Base-by-base conservation (phyloP, 2,797 vertebrate genomes). In the Holocentrus rufus region DNA sequence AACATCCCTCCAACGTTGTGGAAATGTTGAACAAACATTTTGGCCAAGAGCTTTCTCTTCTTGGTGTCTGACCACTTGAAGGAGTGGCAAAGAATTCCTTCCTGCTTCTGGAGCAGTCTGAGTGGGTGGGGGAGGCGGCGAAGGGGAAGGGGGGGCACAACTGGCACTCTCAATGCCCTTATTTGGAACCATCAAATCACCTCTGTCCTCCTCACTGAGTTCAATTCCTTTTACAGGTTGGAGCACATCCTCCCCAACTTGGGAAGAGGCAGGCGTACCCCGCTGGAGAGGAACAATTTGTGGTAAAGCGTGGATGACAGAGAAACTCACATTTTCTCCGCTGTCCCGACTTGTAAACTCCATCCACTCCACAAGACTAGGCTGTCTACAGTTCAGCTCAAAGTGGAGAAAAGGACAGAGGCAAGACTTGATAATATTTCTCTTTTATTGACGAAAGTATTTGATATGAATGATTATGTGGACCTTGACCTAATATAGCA, bases 221-320 rank as follows among this genome's bases (percentile, higher is more conserved):
- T 88, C 90, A 92, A 91, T 90, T 93, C 92, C 91, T 93, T 93
- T 92, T 92, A 92, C 93, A 94, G 92, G 91, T 93, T 88, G 77
- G 76, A 90, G 87, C 88, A 88, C 76, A 92, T 92, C 87, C 88
- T 89, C 79, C 68, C 74, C 2, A 4, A 55, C 81, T 71, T 15
- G 1, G 74, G 20, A 67, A 63, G 70, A 85, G 82, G 57, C 25
- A 46, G 36, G 42, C 46, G 54, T 63, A 20, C 46, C 57, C 52
- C n/a, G 65, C 49, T 18, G 23, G 15, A 61, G 59, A 74, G 54
- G 34, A 77, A 70, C 57, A 76, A 74, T 52, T 49, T 36, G 44
- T 39, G n/a, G 30, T 55, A 18, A 4, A 18, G 6, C 11, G 23
- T 10, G 60, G 55, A 69, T 27, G 31, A 60, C 20, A 47, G 42